Evolutionary conservation across 92 coral and sea anemone genomes (phyloP).

Genomic region (Heteractis magnifica): DNA sequence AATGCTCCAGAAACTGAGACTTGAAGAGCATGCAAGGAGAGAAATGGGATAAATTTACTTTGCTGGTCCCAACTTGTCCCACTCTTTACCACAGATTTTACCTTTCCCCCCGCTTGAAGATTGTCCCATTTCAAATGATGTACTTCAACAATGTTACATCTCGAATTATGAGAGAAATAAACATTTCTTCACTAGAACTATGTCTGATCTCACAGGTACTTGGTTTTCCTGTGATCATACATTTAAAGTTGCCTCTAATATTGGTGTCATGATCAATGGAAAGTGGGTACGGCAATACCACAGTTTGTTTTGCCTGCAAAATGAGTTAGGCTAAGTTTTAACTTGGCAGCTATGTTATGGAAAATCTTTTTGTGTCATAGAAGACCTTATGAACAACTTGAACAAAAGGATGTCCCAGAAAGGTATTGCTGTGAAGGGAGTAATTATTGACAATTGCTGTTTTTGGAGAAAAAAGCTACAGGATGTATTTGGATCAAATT

Average conservation of each 20-base stretch:
- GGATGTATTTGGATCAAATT: slow-evolving; percentile 27
- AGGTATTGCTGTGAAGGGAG: slow-evolving; percentile 19
- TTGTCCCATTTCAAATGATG: slow-evolving; percentile 11
- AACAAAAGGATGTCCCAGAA: slow-evolving; percentile 16
- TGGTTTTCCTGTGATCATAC: slow-evolving; percentile 56
- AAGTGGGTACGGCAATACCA: slow-evolving; percentile 31
- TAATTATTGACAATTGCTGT: slow-evolving; percentile 55
- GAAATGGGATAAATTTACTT: background rate
- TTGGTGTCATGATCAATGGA: slow-evolving; percentile 32
- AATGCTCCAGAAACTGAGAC: background rate
- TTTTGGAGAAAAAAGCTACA: slow-evolving; percentile 37
- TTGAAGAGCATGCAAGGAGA: background rate
- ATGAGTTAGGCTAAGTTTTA: slow-evolving; percentile 57
- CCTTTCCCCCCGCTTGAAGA: background rate
- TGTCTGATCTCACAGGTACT: slow-evolving; percentile 11
- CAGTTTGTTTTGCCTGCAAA: slow-evolving; percentile 40
- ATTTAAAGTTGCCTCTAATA: slow-evolving; percentile 47
- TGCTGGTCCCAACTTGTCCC: background rate
- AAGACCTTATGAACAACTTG: slow-evolving; percentile 27
- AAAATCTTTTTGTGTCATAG: slow-evolving; percentile 28
- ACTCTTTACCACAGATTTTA: too few species aligned
- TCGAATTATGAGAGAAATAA: slow-evolving; percentile 5
- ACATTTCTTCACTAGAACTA: background rate
- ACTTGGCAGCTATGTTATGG: slow-evolving; percentile 51
- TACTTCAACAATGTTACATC: slow-evolving; percentile 8